Conservation (phyloP, 2,797 vertebrate genomes). For the Dermochelys coriacea region DNA sequence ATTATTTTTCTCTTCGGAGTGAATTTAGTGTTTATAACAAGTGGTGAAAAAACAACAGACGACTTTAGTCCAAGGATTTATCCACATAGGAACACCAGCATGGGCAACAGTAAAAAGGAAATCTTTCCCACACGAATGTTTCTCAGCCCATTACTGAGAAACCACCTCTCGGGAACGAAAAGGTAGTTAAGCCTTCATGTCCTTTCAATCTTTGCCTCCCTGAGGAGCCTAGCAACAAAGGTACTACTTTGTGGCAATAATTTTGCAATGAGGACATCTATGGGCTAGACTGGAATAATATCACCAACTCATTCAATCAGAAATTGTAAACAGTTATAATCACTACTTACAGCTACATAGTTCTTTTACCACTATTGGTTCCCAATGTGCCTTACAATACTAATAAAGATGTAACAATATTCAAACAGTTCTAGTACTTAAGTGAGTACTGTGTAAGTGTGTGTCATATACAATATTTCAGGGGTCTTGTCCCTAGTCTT, state of each 20-base stretch:
- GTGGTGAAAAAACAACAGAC: not conserved
- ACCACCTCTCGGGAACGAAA: not conserved
- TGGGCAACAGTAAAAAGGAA: not conserved
- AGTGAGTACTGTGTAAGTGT: not conserved
- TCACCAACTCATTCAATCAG: not conserved
- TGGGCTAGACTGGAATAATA: not conserved
- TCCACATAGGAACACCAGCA: not conserved
- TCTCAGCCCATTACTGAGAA: not conserved
- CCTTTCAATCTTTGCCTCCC: not conserved
- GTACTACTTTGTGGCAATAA: not conserved
- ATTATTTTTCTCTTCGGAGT: not conserved
- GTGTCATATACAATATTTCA: slow-evolving; percentile 16
- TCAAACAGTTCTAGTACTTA: slow-evolving; percentile 1
- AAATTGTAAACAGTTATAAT: not conserved
- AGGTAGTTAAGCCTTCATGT: not conserved
- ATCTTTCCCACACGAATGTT: not conserved
- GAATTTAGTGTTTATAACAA: not conserved
- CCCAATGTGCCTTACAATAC: not conserved
- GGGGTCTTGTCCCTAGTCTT: slow-evolving; percentile 13
- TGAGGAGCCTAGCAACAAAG: not conserved
- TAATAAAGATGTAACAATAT: not conserved
- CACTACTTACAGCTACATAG: not conserved
- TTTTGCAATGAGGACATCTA: not conserved
- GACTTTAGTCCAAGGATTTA: not conserved
- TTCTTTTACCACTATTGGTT: not conserved